phyloP scores from a whole-genome alignment of 2,113 vertebrate genomes.

The Isurus oxyrinchus region DNA sequence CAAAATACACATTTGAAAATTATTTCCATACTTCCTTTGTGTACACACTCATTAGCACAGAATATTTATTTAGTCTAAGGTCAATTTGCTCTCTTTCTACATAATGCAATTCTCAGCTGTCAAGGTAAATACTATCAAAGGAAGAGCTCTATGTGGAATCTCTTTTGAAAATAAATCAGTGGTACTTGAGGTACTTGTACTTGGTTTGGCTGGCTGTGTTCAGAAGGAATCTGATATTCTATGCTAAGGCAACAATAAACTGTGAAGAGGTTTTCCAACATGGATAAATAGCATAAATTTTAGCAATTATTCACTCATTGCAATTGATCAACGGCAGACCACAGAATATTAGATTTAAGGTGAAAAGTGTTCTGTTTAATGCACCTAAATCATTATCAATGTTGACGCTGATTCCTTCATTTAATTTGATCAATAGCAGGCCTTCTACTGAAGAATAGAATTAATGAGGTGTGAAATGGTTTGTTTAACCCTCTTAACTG shows the following conservation, averaged over 20 bases:
- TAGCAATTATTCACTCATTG: not conserved
- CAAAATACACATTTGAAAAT: not conserved
- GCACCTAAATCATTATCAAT: slow-evolving; percentile 9
- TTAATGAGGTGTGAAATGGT: slow-evolving; percentile 14
- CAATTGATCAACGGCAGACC: not conserved
- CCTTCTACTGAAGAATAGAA: not conserved
- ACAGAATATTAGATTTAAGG: not conserved
- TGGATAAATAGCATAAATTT: not conserved
- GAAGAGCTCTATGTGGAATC: not conserved
- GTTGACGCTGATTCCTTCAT: slow-evolving; percentile 11
- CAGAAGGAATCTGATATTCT: not conserved
- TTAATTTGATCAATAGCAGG: slow-evolving; percentile 26
- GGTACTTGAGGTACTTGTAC: not conserved
- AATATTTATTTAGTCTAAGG: not conserved
- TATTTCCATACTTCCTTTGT: not conserved
- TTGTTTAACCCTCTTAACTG: slow-evolving; percentile 18
- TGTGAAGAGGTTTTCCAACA: not conserved
- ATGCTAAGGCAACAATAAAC: not conserved
- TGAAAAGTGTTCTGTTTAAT: not conserved
- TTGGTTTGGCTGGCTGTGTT: not conserved
- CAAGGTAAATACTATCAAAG: not conserved
- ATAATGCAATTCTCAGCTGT: not conserved
- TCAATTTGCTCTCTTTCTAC: not conserved
- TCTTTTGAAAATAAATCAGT: not conserved
- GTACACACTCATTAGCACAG: not conserved